phyloP scores from a whole-genome alignment of 2,797 vertebrate species.

The Aldrovandia affinis region DNA sequence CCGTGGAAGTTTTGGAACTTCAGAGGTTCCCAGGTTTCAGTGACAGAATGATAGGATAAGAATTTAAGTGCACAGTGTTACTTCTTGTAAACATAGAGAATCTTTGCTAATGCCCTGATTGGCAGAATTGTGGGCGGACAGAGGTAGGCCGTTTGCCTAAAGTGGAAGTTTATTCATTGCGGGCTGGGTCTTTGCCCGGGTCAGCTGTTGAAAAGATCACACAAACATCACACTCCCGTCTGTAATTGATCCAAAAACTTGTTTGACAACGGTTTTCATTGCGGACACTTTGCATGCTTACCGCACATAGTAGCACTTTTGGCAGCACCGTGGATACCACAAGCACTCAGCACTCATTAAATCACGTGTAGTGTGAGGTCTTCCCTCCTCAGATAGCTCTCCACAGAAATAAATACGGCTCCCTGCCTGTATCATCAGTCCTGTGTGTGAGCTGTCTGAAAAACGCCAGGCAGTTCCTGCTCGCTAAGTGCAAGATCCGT shows the following conservation, averaged over 20 bases:
- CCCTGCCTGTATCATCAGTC: conserved; percentile 10
- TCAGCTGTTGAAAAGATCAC: conserved; percentile 39
- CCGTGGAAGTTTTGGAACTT: too few relatives aligned
- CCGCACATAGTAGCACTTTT: conserved; percentile 68
- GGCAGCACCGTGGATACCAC: conserved; percentile 70
- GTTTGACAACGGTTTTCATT: conserved; percentile 70
- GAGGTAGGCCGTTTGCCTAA: not conserved
- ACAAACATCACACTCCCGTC: conserved; percentile 64
- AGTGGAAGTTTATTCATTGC: not conserved
- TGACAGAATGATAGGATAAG: not conserved
- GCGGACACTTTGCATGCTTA: conserved; percentile 69
- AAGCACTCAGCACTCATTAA: conserved; percentile 70
- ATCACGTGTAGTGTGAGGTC: conserved; percentile 46
- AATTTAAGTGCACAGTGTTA: not conserved
- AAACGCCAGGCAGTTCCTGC: not conserved
- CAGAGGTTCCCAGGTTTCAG: not conserved
- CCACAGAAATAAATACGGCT: conserved; percentile 8
- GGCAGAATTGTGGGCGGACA: not conserved
- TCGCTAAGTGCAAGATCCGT: not conserved
- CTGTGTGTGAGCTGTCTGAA: not conserved
- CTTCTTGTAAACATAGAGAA: not conserved
- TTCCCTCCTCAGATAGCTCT: conserved; percentile 28
- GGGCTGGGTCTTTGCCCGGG: conserved; percentile 33
- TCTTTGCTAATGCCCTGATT: not conserved
- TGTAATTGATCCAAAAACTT: conserved; percentile 80